Conservation (phyloP, 1,140 invertebrate species). For the Drosophila pachea region DNA sequence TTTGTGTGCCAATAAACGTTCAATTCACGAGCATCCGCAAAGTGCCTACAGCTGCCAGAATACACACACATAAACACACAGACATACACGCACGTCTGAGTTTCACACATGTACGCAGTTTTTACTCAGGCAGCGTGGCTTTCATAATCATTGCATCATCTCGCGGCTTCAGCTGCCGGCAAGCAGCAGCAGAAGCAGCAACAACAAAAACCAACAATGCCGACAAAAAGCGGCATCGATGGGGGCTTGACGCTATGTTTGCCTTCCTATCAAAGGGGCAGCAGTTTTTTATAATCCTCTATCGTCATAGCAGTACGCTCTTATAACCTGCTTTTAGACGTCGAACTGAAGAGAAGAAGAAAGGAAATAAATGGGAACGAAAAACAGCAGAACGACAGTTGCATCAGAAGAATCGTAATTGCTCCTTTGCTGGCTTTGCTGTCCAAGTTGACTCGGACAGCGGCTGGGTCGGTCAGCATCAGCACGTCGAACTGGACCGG, state of each 20-base stretch:
- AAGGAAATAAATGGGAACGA: neutral
- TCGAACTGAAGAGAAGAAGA: constrained; percentile 38
- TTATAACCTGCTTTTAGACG: constrained; percentile 56
- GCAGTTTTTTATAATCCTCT: constrained; percentile 30
- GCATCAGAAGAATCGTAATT: constrained; percentile 35
- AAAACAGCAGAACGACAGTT: neutral
- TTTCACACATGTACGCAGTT: constrained; percentile 38
- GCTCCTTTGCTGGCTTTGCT: constrained; percentile 19
- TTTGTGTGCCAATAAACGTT: constrained; percentile 76
- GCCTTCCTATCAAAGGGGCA: constrained; percentile 27
- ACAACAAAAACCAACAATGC: constrained; percentile 44
- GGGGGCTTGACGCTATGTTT: constrained; percentile 54
- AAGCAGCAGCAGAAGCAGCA: constrained; percentile 8
- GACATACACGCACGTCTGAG: constrained; percentile 26
- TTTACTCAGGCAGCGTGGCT: constrained; percentile 53
- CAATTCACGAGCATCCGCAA: constrained; percentile 71
- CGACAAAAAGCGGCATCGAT: constrained; percentile 61
- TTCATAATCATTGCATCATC: constrained; percentile 64
- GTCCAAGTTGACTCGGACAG: constrained; percentile 7
- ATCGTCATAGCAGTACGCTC: constrained; percentile 28
- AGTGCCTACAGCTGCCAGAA: constrained; percentile 71
- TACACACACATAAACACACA: constrained; percentile 24
- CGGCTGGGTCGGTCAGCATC: constrained; percentile 24
- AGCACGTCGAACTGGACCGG: neutral
- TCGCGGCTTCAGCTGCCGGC: constrained; percentile 8